Conservation (phyloP, 2,797 vertebrate species). For the Tenualosa thibaudeaui region DNA sequence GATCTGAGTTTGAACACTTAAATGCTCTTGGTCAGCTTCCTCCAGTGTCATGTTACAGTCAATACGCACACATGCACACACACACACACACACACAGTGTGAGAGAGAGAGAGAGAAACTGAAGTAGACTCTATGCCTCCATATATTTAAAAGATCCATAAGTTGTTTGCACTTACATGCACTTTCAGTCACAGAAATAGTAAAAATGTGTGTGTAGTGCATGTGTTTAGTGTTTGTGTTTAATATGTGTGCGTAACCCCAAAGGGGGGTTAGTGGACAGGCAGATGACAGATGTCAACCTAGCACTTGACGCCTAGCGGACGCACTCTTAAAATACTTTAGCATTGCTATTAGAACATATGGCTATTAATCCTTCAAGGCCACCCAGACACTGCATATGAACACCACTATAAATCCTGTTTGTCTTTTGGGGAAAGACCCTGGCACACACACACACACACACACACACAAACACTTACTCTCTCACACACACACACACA, state of each 20-base stretch:
- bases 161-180: no score
- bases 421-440: background rate
- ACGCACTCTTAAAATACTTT: conserved; percentile 50
- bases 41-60: conserved; percentile 55
- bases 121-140: background rate
- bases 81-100: conserved; percentile 29
- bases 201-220: background rate
- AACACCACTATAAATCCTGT: background rate
- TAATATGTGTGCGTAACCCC: background rate
- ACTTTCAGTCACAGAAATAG: background rate
- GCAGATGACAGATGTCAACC: conserved; percentile 49
- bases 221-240: conserved; percentile 20
- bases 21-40: conserved; percentile 31
- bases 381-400: background rate
- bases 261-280: background rate
- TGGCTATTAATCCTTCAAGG: conserved; percentile 43
- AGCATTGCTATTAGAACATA: conserved; percentile 44
- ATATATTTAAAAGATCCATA: no score
- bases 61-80: background rate
- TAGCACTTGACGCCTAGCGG: conserved; percentile 43
- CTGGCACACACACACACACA: background rate
- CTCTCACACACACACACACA: background rate
- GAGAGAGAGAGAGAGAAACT: background rate
- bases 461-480: background rate
- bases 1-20: conserved; percentile 57